phyloP scores from a whole-genome alignment of 2,113 vertebrate species.

The Petrocephalus microphthalmus region DNA sequence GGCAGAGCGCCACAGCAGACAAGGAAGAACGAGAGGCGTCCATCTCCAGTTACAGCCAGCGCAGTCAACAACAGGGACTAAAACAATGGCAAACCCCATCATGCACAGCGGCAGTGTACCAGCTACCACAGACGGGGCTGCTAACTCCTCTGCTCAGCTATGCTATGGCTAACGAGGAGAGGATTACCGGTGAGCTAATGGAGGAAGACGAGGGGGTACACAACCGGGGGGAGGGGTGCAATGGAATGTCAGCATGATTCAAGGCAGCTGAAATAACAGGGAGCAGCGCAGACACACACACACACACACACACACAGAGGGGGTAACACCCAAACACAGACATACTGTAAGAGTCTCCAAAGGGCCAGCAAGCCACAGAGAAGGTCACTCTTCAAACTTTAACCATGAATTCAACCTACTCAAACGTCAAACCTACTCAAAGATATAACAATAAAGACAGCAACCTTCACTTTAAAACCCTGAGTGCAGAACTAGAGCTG shows the following conservation, averaged over 20 bases:
- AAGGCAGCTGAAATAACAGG: slow-evolving; percentile 66
- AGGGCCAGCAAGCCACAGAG: slow-evolving; percentile 20
- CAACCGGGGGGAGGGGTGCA: slow-evolving; percentile 1
- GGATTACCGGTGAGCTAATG: not conserved
- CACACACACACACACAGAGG: not conserved
- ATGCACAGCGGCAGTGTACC: not conserved
- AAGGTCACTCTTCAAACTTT: slow-evolving; percentile 22
- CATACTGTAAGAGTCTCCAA: not conserved
- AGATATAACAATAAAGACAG: slow-evolving; percentile 5
- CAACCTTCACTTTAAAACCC: not conserved
- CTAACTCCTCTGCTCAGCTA: not conserved
- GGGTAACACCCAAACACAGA: not conserved
- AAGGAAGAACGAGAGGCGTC: not conserved
- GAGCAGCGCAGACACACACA: not conserved
- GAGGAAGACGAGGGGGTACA: not conserved
- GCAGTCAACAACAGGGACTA: not conserved
- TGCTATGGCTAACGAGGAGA: not conserved
- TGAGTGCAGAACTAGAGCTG: too few relatives aligned
- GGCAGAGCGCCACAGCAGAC: not conserved
- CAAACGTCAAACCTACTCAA: slow-evolving; percentile 37
- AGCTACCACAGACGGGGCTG: not conserved
- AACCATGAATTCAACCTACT: slow-evolving; percentile 49
- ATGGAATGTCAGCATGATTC: slow-evolving; percentile 56
- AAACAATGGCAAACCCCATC: not conserved
- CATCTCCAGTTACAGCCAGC: not conserved